Evolutionary conservation across 2,888 invertebrate genomes (phyloP).

Genomic region (Lutraria lutraria): DNA sequence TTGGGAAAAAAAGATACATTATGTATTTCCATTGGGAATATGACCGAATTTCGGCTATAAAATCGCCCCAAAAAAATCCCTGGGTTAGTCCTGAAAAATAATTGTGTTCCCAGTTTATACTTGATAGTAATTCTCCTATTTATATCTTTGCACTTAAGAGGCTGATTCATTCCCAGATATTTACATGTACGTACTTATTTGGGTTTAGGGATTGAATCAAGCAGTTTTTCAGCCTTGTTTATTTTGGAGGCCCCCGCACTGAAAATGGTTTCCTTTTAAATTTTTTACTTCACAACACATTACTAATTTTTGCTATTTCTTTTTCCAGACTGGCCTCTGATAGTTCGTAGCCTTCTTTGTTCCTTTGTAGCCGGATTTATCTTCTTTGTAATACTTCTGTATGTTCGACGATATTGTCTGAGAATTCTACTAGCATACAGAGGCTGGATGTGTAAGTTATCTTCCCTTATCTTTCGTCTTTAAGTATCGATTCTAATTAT

Average conservation of each 20-base stretch:
- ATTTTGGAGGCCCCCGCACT: too few relatives aligned
- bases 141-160: not conserved
- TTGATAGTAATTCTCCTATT: too few relatives aligned
- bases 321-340: slow-evolving; percentile 79
- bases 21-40: not conserved
- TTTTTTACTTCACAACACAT: too few relatives aligned
- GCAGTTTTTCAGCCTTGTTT: not conserved
- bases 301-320: not conserved
- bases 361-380: slow-evolving; percentile 85
- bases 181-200: too few relatives aligned
- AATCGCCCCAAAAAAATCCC: too few relatives aligned
- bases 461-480: not conserved
- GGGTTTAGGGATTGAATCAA: not conserved
- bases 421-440: slow-evolving; percentile 82
- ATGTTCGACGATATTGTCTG: slow-evolving; percentile 86
- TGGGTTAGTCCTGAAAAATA: too few relatives aligned
- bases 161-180: not conserved
- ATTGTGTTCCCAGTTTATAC: too few relatives aligned
- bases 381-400: slow-evolving; percentile 87
- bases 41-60: too few relatives aligned
- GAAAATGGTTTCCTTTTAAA: too few relatives aligned
- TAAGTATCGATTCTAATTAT: too few relatives aligned
- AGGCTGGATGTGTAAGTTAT: slow-evolving; percentile 85
- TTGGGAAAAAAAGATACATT: too few relatives aligned
- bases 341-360: slow-evolving; percentile 84